Evolutionary conservation across 2,888 invertebrate genomes (phyloP).

Genomic region (Aporophyla lueneburgensis): DNA sequence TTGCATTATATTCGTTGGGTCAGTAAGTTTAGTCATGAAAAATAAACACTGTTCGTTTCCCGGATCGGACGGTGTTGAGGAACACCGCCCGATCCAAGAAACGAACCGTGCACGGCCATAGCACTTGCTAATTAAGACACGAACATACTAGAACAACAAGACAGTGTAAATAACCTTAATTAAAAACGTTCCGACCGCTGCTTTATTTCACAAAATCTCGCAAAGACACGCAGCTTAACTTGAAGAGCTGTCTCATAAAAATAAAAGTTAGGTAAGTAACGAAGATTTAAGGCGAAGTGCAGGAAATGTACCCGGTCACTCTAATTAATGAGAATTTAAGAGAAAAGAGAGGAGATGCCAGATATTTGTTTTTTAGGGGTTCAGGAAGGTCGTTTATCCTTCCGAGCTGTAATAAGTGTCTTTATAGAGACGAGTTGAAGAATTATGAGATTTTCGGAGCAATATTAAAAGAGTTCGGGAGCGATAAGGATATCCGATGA

Average conservation of each 20-base stretch:
- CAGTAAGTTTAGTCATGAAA: no score
- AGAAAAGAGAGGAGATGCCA: constrained; percentile 2
- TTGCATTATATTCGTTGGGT: no score
- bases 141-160: not conserved
- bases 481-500: constrained; percentile 6
- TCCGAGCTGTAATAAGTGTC: constrained; percentile 28
- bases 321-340: constrained; percentile 53
- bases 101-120: no score
- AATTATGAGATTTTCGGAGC: constrained; percentile 34
- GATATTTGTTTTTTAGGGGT: constrained; percentile 33
- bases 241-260: constrained; percentile 49
- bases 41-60: no score
- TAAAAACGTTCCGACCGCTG: not conserved
- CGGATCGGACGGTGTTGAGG: no score
- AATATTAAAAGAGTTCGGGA: constrained; percentile 36
- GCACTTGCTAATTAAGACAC: not conserved
- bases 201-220: constrained; percentile 23
- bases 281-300: constrained; percentile 44
- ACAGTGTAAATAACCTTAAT: not conserved
- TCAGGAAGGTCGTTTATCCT: constrained; percentile 21
- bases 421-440: constrained; percentile 4
- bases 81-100: not conserved
- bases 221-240: not conserved
- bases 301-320: constrained; percentile 39
- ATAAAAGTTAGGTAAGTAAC: constrained; percentile 51